phyloP scores from a whole-genome alignment of 1,140 invertebrate species.

The Cyphomyrmex costatus region DNA sequence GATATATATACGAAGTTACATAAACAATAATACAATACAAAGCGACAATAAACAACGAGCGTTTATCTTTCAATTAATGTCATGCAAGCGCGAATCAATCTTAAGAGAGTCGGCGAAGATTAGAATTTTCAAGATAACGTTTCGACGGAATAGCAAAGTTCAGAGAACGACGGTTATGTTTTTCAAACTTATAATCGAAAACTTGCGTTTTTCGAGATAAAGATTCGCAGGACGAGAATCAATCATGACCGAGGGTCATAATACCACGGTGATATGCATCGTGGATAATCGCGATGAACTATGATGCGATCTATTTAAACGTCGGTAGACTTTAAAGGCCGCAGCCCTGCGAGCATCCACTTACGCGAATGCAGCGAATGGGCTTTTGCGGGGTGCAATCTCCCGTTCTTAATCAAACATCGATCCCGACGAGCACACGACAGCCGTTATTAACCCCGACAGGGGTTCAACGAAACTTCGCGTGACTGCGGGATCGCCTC shows the following conservation, averaged over 20 bases:
- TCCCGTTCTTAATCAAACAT: slow-evolving; percentile 62
- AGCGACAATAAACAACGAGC: neutral
- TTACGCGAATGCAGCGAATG: slow-evolving; percentile 30
- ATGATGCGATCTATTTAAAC: slow-evolving; percentile 21
- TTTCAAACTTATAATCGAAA: neutral
- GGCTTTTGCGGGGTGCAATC: slow-evolving; percentile 45
- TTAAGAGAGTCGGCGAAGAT: neutral
- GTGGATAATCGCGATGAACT: slow-evolving; percentile 6
- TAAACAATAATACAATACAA: neutral
- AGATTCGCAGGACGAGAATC: neutral
- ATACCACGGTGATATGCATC: neutral
- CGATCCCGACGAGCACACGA: slow-evolving; percentile 38
- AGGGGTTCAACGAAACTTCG: slow-evolving; percentile 60
- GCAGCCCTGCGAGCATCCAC: slow-evolving; percentile 2
- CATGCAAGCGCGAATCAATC: neutral
- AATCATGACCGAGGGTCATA: neutral
- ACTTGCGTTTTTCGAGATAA: neutral
- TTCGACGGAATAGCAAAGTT: neutral
- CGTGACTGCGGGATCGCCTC: slow-evolving; percentile 46
- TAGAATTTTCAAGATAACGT: slow-evolving; percentile 2
- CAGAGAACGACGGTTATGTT: neutral
- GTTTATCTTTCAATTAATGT: neutral
- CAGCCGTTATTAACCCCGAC: slow-evolving; percentile 52
- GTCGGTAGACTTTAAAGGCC: neutral
- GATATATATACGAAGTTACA: neutral